Conservation (phyloP, 2,888 invertebrate species). For the Metallyticus violacea region DNA sequence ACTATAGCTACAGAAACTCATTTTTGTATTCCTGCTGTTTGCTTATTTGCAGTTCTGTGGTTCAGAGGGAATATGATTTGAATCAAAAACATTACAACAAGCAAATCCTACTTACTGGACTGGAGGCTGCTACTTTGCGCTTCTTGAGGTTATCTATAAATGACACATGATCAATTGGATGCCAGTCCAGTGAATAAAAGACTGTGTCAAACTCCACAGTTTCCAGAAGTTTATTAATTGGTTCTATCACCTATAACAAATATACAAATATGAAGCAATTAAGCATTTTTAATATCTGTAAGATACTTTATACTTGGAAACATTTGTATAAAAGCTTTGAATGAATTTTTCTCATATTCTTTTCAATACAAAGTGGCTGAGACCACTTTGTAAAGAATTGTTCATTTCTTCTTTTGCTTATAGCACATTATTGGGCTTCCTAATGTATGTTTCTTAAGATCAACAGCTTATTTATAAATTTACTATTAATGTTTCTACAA, state of each 20-base stretch:
- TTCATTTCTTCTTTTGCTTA: too few species aligned
- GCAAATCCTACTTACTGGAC: conserved; percentile 56
- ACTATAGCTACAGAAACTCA: too few species aligned
- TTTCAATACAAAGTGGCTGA: background rate
- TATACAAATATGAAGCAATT: background rate
- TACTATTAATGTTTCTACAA: too few species aligned
- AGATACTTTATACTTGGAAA: background rate
- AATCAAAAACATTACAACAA: too few species aligned
- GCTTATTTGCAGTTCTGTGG: too few species aligned
- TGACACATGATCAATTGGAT: conserved; percentile 92
- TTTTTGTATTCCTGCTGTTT: too few species aligned
- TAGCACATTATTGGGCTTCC: too few species aligned
- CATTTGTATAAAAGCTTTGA: background rate
- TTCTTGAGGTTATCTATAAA: conserved; percentile 89
- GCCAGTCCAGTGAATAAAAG: conserved; percentile 96
- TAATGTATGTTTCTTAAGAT: too few species aligned
- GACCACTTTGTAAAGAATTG: too few species aligned
- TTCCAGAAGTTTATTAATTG: conserved; percentile 82
- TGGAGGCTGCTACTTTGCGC: conserved; percentile 69
- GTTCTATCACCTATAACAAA: conserved; percentile 70
- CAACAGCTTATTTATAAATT: too few species aligned
- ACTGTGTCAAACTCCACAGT: conserved; percentile 80
- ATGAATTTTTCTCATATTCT: background rate
- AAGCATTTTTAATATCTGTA: background rate
- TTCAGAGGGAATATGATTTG: too few species aligned